Percentiles rank a stretch among this genome's conserved stretches.
Conservation (phyloP, 2,888 invertebrate genomes). For the Plebejus anna region DNA sequence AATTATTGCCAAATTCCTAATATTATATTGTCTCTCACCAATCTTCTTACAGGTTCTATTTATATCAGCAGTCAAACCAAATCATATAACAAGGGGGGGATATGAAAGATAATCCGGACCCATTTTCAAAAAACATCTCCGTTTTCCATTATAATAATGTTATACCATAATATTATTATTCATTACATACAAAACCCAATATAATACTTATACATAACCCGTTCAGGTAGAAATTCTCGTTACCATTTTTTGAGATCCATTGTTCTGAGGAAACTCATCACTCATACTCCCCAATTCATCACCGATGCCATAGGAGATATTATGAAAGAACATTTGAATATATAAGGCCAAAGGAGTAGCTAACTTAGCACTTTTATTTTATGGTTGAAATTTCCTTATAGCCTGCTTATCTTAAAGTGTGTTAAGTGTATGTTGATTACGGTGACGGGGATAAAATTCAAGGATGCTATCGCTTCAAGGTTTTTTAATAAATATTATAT, state of each 20-base stretch:
- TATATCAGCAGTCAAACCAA: not conserved
- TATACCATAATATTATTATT: too few species aligned
- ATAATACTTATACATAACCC: slow-evolving; percentile 7
- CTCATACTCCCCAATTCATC: slow-evolving; percentile 27
- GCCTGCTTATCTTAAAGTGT: not conserved
- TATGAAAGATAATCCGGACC: not conserved
- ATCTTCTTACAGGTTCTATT: not conserved
- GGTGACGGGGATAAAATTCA: not conserved
- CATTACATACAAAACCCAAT: not conserved
- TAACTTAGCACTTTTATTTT: not conserved
- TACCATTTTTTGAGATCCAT: slow-evolving; percentile 23
- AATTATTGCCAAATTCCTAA: too few species aligned
- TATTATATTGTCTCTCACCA: too few species aligned
- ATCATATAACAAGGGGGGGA: too few species aligned
- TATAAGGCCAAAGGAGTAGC: not conserved
- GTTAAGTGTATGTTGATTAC: slow-evolving; percentile 21
- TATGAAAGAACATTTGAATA: slow-evolving; percentile 7
- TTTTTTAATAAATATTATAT: slow-evolving; percentile 17
- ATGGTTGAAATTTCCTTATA: slow-evolving; percentile 11
- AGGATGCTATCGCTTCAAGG: not conserved
- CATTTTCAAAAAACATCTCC: not conserved
- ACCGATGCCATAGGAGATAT: slow-evolving; percentile 15
- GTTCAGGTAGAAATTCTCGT: slow-evolving; percentile 24
- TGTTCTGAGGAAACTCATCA: slow-evolving; percentile 9
- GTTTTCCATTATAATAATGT: not conserved